Conservation (phyloP, 1,140 invertebrate species). For the Trichonephila inaurata region DNA sequence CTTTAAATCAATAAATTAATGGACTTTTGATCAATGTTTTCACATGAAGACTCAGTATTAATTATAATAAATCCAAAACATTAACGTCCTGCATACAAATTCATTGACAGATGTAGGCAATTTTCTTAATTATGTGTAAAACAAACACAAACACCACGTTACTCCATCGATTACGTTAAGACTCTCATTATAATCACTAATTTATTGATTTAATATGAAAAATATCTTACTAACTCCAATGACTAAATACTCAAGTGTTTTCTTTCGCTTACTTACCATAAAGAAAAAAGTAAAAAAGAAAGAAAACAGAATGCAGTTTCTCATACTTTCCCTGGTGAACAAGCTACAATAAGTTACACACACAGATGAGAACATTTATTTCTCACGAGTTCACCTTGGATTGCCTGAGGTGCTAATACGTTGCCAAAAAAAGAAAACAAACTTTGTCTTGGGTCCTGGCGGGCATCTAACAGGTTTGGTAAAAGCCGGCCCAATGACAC, state of each 20-base stretch:
- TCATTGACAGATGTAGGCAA: too few relatives aligned
- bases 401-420: background rate
- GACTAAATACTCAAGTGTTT: background rate
- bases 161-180: background rate
- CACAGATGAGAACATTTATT: background rate
- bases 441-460: background rate
- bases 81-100: too few relatives aligned
- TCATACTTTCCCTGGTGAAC: conserved; percentile 5
- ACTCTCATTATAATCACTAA: background rate
- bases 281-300: background rate
- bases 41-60: too few relatives aligned
- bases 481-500: conserved; percentile 47
- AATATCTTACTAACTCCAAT: background rate
- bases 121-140: too few relatives aligned
- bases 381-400: background rate
- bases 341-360: background rate
- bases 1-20: too few relatives aligned
- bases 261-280: background rate
- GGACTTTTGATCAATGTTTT: too few relatives aligned
- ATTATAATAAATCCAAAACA: background rate
- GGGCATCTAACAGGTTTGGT: conserved; percentile 36
- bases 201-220: background rate
- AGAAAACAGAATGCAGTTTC: background rate
- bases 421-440: background rate
- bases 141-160: too few relatives aligned